Evolutionary conservation across 2,113 vertebrate genomes (phyloP), one percentile per base, ranked within the genome.

Genomic region (Cygnus buccinator): DNA sequence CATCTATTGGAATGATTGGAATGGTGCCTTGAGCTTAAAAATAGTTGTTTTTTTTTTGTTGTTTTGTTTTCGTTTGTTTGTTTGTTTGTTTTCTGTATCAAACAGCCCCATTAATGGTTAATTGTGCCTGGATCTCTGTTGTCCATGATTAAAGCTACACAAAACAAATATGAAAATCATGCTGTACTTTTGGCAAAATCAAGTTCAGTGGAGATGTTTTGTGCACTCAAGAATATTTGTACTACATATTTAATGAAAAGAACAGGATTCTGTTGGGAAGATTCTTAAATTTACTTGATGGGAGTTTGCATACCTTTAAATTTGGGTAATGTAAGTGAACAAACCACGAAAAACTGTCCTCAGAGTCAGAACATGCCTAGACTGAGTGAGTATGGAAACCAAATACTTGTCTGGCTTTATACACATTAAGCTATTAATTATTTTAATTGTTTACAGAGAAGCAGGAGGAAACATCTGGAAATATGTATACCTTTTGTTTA

Each of bases 341-440:
- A 63, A 87, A 62, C 70, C 31, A 55, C n/a, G 78, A 77, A 29
- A 95, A 84, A 29, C 44, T 74, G 43, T 78, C 65, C 31, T 83
- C 22, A 71, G 61, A 87, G 54, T 54, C 46, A 83, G 65, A 87
- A 62, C 25, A 73, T 73, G 43, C 57, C 43, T 85, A 83, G 46
- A 67, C 50, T 25, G 31, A 67, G 19, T 72, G 31, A 74, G 14
- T 66, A 43, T 37, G 78, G 85, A 90, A 92, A 95, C 68, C 65
- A 86, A 95, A 93, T 86, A 78, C 37, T 90, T 68, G n/a, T 65
- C 85, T 95, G 86, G 23, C 57, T 94, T 93, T 71, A 71, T 84
- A 43, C 20, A 68, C 33, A 48, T 86, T 92, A 33, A 13, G 11
- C 31, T 95, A 90, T 92, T 93, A 83, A 90, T 96, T 93, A 82